These are phyloP conservation scores for Xenops minutus DNA, from an alignment of 2,797 vertebrate species.

Conservation along the genomic window DNA sequence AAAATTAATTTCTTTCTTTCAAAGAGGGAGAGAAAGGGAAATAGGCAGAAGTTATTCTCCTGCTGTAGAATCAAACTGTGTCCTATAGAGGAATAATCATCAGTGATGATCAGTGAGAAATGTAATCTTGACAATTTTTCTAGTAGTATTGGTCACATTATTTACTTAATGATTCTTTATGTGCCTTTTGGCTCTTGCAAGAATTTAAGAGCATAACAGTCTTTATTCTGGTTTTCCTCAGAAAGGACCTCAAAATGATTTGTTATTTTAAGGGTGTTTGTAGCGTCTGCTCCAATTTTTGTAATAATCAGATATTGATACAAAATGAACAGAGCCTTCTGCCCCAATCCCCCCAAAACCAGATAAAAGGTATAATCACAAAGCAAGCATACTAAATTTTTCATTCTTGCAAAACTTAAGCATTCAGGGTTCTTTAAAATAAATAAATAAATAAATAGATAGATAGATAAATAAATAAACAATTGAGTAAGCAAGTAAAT, in stretches of 20 bases:
- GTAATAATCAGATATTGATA: background rate
- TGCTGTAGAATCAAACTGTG: background rate
- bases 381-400: background rate
- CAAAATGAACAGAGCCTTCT: background rate
- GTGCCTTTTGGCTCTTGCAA: background rate
- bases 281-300: background rate
- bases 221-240: background rate
- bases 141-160: background rate
- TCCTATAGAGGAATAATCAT: background rate
- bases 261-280: background rate
- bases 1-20: background rate
- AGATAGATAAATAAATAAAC: too few relatives aligned
- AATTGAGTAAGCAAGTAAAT: too few relatives aligned
- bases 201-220: background rate
- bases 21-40: background rate
- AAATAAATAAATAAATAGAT: too few relatives aligned
- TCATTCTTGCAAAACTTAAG: background rate
- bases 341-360: background rate
- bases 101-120: background rate
- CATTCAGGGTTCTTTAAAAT: background rate
- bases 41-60: background rate
- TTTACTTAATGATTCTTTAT: background rate
- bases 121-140: background rate
- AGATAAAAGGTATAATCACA: background rate
- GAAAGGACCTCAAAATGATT: background rate